These are phyloP conservation scores for Brachionichthys hirsutus DNA, from an alignment of 2,113 vertebrate genomes.

Conservation along the genomic window DNA sequence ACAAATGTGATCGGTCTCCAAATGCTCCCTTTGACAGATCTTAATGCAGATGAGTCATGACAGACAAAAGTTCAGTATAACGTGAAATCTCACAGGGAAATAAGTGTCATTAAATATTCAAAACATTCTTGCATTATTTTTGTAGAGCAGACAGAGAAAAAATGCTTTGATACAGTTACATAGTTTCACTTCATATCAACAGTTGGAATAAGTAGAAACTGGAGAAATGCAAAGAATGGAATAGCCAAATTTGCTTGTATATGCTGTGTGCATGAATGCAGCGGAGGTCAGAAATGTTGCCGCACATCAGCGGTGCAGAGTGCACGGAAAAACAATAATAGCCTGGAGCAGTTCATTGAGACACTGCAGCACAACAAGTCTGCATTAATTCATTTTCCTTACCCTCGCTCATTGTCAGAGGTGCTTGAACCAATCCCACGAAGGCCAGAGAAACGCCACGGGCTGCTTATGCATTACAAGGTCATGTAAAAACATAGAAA, in stretches of 20 bases:
- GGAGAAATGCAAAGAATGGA: too few relatives aligned
- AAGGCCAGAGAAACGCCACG: slow-evolving; percentile 34
- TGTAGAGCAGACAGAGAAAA: too few relatives aligned
- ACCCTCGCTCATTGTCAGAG: slow-evolving; percentile 24
- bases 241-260: slow-evolving; percentile 6
- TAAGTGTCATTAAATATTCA: too few relatives aligned
- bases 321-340: slow-evolving; percentile 45
- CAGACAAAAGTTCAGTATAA: too few relatives aligned
- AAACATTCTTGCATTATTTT: too few relatives aligned
- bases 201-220: too few relatives aligned
- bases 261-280: slow-evolving; percentile 7
- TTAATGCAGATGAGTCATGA: too few relatives aligned
- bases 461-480: slow-evolving; percentile 28
- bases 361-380: slow-evolving; percentile 20
- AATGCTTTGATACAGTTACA: too few relatives aligned
- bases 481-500: slow-evolving; percentile 42
- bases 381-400: slow-evolving; percentile 47
- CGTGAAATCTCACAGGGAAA: too few relatives aligned
- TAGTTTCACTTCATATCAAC: too few relatives aligned
- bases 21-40: too few relatives aligned
- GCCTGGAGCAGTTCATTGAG: slow-evolving; percentile 33
- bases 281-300: slow-evolving; percentile 20
- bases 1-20: too few relatives aligned
- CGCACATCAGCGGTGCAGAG: slow-evolving; percentile 5
- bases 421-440: slow-evolving; percentile 26